Percentiles rank a stretch among this genome's conserved stretches.
Evolutionary conservation across 2,113 vertebrate genomes (phyloP).

Genomic region (Cyanocitta stelleri): DNA sequence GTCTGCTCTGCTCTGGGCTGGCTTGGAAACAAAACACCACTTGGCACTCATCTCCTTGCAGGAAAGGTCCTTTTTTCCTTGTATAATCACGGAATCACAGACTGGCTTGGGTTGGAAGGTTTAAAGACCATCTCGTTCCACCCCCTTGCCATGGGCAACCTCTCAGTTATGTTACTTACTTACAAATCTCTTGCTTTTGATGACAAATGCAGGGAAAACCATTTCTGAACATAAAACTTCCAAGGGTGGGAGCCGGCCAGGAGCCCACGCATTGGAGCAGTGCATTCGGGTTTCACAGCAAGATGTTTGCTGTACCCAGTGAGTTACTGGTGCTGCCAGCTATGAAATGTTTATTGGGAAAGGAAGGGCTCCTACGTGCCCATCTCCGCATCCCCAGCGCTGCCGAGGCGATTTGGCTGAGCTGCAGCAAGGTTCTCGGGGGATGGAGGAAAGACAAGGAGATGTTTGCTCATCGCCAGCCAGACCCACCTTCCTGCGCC

Average conservation of each 20-base stretch:
- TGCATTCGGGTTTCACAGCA: rapidly evolving
- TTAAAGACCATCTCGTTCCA: background rate
- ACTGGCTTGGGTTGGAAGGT: background rate
- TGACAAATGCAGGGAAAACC: background rate
- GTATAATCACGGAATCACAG: background rate
- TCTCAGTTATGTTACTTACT: background rate
- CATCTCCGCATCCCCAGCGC: background rate
- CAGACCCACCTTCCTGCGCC: background rate
- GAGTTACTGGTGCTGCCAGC: background rate
- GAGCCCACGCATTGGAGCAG: rapidly evolving
- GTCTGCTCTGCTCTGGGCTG: background rate
- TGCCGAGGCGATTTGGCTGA: background rate
- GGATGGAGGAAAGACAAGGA: background rate
- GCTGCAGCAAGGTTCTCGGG: rapidly evolving
- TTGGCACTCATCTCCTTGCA: background rate
- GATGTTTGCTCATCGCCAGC: background rate
- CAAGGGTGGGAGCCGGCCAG: rapidly evolving
- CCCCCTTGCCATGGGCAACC: background rate
- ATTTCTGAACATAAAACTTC: background rate
- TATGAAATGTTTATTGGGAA: background rate
- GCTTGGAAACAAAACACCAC: background rate
- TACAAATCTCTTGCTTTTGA: background rate
- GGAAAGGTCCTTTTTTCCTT: background rate
- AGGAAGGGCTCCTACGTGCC: background rate
- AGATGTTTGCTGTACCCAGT: background rate